Base-by-base conservation (phyloP, 2,113 vertebrate species). In the Smithornis capensis region DNA sequence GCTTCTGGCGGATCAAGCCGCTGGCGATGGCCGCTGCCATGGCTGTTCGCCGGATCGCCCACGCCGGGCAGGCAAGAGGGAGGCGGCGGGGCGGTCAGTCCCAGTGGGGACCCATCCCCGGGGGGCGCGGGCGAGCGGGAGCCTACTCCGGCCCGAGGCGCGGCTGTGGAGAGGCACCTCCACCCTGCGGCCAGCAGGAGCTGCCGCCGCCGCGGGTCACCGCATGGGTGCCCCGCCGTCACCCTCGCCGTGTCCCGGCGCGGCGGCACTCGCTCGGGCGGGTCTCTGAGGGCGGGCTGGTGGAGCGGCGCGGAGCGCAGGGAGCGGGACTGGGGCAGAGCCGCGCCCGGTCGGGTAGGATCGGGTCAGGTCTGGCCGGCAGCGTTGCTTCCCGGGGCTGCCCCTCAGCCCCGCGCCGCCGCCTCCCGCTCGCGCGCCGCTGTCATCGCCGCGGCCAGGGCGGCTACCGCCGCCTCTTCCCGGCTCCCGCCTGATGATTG, bases 11-110 rank as follows among this genome's bases (percentile, higher is more conserved):
- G 98, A 99, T 99, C 98, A 99, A 98, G 95, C 99, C 99, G 96
- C 99, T 99, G 76, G 99, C 99, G 87, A 99, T 99, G 83, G 99
- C 99, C 95, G 99, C 99, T 92, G 99, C 99, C 99, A 99, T 99
- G 98, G 98, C 98, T 98, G 96, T 69, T 92, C 40, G 13, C 68
- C 59, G 70, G 76, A 70, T 86, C 91, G 55, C 93, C 84, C 89
- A 59, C 82, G 60, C 75, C 45, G 74, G 67, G 82, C 93, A 82
- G 33, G 4, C 33, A 14, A 62, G 47, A 57, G 50, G 71, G 81
- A 44, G 67, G 87, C 37, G 76, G 71, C 62, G 40, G 73, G 73
- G 76, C 24, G 18, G 53, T 94, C 73, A 94, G 52, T 71, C 76
- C 86, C 84, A 31, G 15, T 92, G 59, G 50, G 94, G 93, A 90